phyloP scores from a whole-genome alignment of 2,797 vertebrate genomes.

The Poeciliopsis infans region DNA sequence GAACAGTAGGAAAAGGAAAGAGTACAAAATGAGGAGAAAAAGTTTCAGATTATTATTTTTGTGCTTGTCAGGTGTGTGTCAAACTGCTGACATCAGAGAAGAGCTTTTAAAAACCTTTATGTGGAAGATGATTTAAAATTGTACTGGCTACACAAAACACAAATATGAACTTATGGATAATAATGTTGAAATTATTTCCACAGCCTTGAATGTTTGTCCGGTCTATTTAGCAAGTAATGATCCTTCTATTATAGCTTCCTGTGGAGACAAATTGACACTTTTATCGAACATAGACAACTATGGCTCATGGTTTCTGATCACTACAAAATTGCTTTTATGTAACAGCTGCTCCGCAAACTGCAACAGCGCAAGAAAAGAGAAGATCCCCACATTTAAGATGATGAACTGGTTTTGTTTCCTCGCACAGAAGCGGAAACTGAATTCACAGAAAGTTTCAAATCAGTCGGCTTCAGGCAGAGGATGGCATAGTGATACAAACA shows the following conservation, averaged over 20 bases:
- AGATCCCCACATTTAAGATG: conserved; percentile 52
- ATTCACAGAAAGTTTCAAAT: conserved; percentile 58
- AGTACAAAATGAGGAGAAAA: conserved; percentile 35
- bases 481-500: conserved; percentile 32
- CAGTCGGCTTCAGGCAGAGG: conserved; percentile 50
- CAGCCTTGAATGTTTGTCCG: conserved; percentile 38
- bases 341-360: conserved; percentile 31
- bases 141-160: conserved; percentile 26
- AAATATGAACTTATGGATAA: conserved; percentile 26
- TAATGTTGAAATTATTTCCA: conserved; percentile 21
- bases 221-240: conserved; percentile 46
- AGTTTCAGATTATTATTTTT: conserved; percentile 16
- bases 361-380: conserved; percentile 42
- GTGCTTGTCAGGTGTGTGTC: conserved; percentile 36
- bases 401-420: conserved; percentile 55
- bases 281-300: conserved; percentile 48
- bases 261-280: conserved; percentile 33
- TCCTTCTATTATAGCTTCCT: conserved; percentile 34
- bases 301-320: conserved; percentile 38
- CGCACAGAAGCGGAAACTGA: conserved; percentile 9
- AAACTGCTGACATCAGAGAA: conserved; percentile 59
- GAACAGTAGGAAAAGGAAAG: conserved; percentile 26
- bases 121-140: conserved; percentile 19
- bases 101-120: conserved; percentile 40
- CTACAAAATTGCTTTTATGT: conserved; percentile 46